These are phyloP conservation scores for Platycercus adscitus DNA, from an alignment of 2,113 vertebrate species.

Conservation along the genomic window DNA sequence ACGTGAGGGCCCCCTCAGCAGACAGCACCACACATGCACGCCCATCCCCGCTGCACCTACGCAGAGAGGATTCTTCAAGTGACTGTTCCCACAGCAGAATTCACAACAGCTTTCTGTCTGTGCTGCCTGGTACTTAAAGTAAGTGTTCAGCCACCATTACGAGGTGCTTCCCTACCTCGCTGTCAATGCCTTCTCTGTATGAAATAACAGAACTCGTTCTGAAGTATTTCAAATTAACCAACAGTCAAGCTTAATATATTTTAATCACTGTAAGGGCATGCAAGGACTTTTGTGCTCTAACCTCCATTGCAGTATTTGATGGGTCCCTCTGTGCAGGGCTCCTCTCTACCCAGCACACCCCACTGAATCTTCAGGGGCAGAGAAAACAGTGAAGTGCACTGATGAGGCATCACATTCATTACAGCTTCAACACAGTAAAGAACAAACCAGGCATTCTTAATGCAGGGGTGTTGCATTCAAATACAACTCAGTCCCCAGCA, in stretches of 20 bases:
- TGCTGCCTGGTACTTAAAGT: background rate
- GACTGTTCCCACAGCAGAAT: background rate
- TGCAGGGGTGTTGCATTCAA: background rate
- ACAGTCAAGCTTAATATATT: background rate
- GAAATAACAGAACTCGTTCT: background rate
- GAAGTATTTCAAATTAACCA: background rate
- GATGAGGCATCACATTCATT: background rate
- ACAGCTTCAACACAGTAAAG: background rate
- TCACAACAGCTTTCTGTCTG: background rate
- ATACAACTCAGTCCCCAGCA: background rate
- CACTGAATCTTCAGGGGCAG: background rate
- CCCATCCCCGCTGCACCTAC: background rate
- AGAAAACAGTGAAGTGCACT: background rate
- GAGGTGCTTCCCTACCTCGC: background rate
- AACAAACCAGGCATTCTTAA: background rate
- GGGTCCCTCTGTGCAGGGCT: background rate
- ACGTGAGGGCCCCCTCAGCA: accelerated
- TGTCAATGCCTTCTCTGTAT: background rate
- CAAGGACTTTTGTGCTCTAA: background rate
- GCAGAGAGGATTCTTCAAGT: accelerated
- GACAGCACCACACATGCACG: accelerated
- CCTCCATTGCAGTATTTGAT: background rate
- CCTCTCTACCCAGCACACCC: background rate
- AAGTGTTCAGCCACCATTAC: accelerated
- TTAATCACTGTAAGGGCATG: background rate